These are phyloP conservation scores for Papilio polytes DNA, from an alignment of 1,140 invertebrate species.

Conservation along the genomic window DNA sequence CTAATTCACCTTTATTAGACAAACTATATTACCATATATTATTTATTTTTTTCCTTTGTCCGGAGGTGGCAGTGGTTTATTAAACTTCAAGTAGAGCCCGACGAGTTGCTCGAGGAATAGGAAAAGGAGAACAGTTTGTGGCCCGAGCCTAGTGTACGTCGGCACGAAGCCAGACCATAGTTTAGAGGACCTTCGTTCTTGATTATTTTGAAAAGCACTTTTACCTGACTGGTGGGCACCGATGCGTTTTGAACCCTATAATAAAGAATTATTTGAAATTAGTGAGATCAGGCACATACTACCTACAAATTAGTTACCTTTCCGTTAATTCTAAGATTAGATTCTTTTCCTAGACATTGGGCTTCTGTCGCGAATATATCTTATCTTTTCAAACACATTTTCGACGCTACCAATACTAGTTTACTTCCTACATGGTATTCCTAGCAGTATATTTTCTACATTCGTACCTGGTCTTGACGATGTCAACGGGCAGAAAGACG, in stretches of 20 bases:
- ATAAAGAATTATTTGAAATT: constrained; percentile 37
- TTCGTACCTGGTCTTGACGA: constrained; percentile 97
- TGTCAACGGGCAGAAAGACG: constrained; percentile 99
- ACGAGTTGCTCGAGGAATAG: constrained; percentile 99
- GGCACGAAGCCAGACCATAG: constrained; percentile 99
- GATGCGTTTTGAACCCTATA: constrained; percentile 97
- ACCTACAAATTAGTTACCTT: too few species aligned
- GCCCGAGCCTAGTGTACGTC: constrained; percentile 96
- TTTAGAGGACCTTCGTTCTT: constrained; percentile 96
- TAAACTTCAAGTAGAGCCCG: constrained; percentile 76
- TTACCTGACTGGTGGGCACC: constrained; percentile 94
- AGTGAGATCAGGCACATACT: too few species aligned
- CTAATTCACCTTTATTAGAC: too few species aligned
- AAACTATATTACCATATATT: too few species aligned
- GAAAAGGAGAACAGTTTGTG: constrained; percentile 98
- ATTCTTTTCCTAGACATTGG: too few species aligned
- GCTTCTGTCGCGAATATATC: too few species aligned
- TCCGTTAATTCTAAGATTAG: too few species aligned
- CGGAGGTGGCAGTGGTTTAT: not conserved
- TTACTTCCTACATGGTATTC: not conserved
- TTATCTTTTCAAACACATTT: too few species aligned
- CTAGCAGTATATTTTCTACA: too few species aligned
- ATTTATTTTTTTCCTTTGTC: not conserved
- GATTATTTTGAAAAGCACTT: constrained; percentile 93
- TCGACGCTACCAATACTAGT: too few species aligned